Conservation (phyloP, 2,888 invertebrate species). For the Polydrusus tereticollis region DNA sequence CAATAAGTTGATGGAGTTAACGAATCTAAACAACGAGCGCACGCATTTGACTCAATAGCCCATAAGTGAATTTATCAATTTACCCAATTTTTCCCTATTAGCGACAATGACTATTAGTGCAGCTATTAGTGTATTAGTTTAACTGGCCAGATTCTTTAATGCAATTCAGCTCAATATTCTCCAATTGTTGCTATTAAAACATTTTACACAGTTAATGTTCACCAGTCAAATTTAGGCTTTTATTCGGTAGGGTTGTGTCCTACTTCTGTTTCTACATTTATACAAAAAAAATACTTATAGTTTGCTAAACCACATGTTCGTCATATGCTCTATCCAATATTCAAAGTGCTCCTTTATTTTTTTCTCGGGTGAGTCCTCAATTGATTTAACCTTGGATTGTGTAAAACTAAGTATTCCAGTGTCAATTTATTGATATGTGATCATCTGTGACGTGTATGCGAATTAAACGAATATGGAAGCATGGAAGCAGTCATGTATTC, state of each 20-base stretch:
- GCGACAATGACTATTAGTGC: conserved; percentile 69
- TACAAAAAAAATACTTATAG: neutral
- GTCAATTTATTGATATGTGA: conserved; percentile 24
- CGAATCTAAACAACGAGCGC: conserved; percentile 56
- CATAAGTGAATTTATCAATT: conserved; percentile 69
- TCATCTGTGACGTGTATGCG: conserved; percentile 3
- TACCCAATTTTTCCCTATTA: conserved; percentile 70
- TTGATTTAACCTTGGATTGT: conserved; percentile 26
- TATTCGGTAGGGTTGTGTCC: conserved; percentile 62
- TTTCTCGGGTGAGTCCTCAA: conserved; percentile 8
- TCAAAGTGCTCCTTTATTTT: neutral
- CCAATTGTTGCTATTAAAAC: conserved; percentile 69
- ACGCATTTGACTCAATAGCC: conserved; percentile 62
- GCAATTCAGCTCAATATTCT: conserved; percentile 69
- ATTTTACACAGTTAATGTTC: conserved; percentile 65
- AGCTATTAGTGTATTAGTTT: conserved; percentile 68
- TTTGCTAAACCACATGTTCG: neutral
- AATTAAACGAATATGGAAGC: neutral
- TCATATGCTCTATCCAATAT: neutral
- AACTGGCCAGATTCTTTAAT: conserved; percentile 69
- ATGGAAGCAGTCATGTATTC: neutral
- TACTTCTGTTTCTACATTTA: neutral
- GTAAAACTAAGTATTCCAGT: conserved; percentile 1
- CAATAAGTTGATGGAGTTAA: conserved; percentile 59
- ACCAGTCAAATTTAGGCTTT: conserved; percentile 65